Base-by-base conservation (phyloP, 2,797 vertebrate genomes). In the Threskiornis aethiopicus region DNA sequence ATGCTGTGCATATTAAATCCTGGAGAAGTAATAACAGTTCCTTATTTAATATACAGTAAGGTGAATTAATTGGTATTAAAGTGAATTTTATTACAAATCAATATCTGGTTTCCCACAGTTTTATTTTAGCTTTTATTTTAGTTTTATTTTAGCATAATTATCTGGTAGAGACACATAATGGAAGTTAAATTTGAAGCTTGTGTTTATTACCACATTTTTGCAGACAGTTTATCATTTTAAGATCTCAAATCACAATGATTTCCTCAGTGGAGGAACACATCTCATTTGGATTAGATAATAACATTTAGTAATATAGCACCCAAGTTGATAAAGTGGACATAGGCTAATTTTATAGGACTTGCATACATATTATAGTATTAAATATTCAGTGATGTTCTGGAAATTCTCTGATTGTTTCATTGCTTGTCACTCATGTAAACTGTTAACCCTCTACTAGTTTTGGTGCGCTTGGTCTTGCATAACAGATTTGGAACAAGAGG, bases 41-140 rank as follows among this genome's bases (percentile, higher is more conserved):
- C 55, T 93, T 96, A 77, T 69, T 96, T 91, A 95, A 89, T 82
- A 80, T 49, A 73, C 71, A 83, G 14, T 8, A 70, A 92, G 66
- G 77, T 87, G 86, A 96, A 94, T 96, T 95, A 97, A 93, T 96
- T 95, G 70, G 7, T 84, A 51, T 73, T 90, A 73, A 91, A 97
- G 42, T 42, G 70, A 95, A 66, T 84, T 94, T 78, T 95, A 88
- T 76, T 84, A 84, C 73, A 67, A 78, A 95, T 92, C 77, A 70
- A 17, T 94, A 89, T 73, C 77, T 84, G 24, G 5, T 70, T 93
- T 93, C 49, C 51, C 41, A 35, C 25, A 10, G 62, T 84, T 92
- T 86, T 84, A 67, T 80, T 71, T 57, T 67, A 54, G 41, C 67
- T 62, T 76, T 67, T 94, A 51, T 79, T 94, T 96, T 75, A 89